These are phyloP conservation scores for Cygnus olor DNA, from an alignment of 2,797 vertebrate genomes.

Conservation along the genomic window DNA sequence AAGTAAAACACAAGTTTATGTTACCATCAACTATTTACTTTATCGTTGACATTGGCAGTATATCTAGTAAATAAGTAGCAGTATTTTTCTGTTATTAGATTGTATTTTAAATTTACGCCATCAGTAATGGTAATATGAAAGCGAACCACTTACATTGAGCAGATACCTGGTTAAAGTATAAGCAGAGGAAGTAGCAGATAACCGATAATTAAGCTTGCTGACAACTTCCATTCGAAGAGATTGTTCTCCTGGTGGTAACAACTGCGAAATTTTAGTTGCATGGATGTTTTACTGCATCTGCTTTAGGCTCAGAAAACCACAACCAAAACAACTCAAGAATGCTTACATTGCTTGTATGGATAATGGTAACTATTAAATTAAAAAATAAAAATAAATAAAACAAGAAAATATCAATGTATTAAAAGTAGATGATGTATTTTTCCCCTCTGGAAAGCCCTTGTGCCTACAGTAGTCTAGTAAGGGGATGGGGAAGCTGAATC, in stretches of 20 bases:
- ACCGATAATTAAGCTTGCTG: background rate
- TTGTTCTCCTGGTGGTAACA: background rate
- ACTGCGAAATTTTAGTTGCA: background rate
- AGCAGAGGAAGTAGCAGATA: background rate
- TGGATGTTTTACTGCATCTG: background rate
- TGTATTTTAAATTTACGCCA: background rate
- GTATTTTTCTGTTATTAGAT: background rate
- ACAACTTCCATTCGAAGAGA: background rate
- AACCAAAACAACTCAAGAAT: background rate
- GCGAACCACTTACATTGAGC: background rate
- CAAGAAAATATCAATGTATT: background rate
- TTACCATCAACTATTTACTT: slow-evolving; percentile 35
- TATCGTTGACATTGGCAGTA: background rate
- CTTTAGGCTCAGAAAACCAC: background rate
- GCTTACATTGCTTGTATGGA: background rate
- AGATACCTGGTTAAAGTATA: background rate
- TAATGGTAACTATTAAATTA: slow-evolving; percentile 18
- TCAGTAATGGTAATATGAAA: background rate
- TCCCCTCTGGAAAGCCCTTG: background rate
- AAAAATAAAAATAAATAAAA: background rate
- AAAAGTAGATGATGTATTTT: background rate
- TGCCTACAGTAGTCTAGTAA: background rate
- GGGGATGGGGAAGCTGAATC: slow-evolving; percentile 10
- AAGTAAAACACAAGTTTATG: slow-evolving; percentile 47
- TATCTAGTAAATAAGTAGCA: background rate